Base-by-base conservation (phyloP, 2,113 vertebrate species). In the Notiomystis cincta region DNA sequence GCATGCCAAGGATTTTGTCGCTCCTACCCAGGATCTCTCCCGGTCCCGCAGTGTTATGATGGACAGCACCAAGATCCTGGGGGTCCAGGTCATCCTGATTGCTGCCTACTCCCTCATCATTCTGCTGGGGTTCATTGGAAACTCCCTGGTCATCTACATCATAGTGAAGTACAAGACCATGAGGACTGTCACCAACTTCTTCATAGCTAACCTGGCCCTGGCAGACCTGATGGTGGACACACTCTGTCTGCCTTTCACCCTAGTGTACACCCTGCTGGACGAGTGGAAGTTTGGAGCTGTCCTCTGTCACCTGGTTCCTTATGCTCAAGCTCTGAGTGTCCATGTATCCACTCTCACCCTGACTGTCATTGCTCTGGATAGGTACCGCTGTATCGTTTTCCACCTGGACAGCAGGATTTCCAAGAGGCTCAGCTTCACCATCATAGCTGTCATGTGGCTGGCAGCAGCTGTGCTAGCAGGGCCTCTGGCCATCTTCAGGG, bases 161-260 rank as follows among this genome's bases (percentile, higher is more conserved):
- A 99, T 99, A 44, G 95, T 99, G 86, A 98, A 98, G 83, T 99
- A 99, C 97, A 98, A 98, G 87, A 99, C 98, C 91, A 99, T 99
- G 99, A 98, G 98, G 78, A 99, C 99, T 0, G 99, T 99, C 64
- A 99, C 99, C 79, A 99, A 99, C 96, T 99, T 98, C 97, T 99
- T 99, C 97, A 99, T 99, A 45, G 99, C 98, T 38, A 99, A 99
- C 97, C 96, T 99, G 96, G 99, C 99, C 30, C 90, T 99, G 94
- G 99, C 99, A 17, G 99, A 99, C 89, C 98, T 99, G 73, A 98
- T 99, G 97, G 98, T 99, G 95, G 98, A 99, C 97, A 99, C 98
- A 0, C 97, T 99, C 85, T 99, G 99, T 73, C 93, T 99, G 95
- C 99, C 99, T 44, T 99, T 99, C 96, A 99, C 99, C 8, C 90